phyloP scores from a whole-genome alignment of 2,888 invertebrate species.

The Apamea crenata region DNA sequence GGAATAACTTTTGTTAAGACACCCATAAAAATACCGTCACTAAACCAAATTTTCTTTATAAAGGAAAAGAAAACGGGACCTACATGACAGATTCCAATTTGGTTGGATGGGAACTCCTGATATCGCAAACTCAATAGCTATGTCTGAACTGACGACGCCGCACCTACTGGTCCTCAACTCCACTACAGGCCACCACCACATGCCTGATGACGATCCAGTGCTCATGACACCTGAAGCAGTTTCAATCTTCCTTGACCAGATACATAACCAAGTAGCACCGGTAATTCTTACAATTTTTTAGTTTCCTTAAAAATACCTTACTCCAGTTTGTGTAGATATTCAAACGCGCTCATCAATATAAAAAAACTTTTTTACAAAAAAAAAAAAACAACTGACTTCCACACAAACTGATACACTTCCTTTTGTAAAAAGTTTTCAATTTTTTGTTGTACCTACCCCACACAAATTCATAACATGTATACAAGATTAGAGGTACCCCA shows the following conservation, averaged over 20 bases:
- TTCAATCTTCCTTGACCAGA: constrained; percentile 93
- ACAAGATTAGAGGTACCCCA: too few species aligned
- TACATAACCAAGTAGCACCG: constrained; percentile 94
- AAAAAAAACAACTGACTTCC: too few species aligned
- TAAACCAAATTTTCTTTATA: constrained; percentile 31
- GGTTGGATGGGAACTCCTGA: constrained; percentile 98
- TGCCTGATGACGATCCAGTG: constrained; percentile 95
- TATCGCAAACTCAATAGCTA: constrained; percentile 97
- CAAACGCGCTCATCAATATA: not conserved
- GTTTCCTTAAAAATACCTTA: not conserved
- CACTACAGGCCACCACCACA: constrained; percentile 97
- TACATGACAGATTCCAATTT: constrained; percentile 96
- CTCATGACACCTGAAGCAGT: constrained; percentile 95
- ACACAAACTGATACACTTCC: too few species aligned
- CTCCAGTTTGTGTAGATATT: not conserved
- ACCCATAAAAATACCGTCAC: not conserved
- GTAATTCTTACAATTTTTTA: constrained; percentile 83
- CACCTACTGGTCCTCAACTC: constrained; percentile 97
- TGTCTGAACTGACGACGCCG: constrained; percentile 95
- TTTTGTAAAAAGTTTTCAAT: too few species aligned
- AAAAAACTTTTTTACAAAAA: not conserved
- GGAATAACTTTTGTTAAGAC: not conserved
- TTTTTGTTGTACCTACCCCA: too few species aligned
- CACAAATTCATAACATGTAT: too few species aligned
- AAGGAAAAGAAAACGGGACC: constrained; percentile 92